Percentiles rank a stretch among this genome's conserved stretches.
These are phyloP conservation scores for Sturnira hondurensis DNA, from an alignment of 2,113 vertebrate species.

Conservation along the genomic window DNA sequence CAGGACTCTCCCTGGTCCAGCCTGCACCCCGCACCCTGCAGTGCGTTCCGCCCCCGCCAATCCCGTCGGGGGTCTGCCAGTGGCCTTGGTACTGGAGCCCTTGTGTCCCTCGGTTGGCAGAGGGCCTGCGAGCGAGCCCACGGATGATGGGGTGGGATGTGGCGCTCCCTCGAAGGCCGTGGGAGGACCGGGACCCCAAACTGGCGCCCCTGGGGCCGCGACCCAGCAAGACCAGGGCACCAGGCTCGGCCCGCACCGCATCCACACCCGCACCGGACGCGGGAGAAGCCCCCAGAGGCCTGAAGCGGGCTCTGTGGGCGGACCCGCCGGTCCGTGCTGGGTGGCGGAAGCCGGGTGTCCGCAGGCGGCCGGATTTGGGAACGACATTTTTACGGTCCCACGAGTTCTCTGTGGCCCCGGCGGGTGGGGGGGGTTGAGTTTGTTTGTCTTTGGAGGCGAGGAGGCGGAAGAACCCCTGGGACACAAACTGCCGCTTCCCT, in stretches of 20 bases:
- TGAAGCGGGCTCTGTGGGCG: not conserved
- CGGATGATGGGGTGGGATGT: fast-evolving
- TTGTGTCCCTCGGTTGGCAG: not conserved
- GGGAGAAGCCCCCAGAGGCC: not conserved
- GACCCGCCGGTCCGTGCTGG: not conserved
- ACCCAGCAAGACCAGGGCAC: not conserved
- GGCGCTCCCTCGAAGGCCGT: not conserved
- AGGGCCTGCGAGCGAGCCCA: not conserved
- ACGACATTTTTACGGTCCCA: constrained; percentile 25
- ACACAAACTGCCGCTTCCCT: constrained; percentile 50
- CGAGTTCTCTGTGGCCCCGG: not conserved
- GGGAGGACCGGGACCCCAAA: not conserved
- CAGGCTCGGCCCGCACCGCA: too few species aligned
- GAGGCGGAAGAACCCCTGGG: constrained; percentile 50
- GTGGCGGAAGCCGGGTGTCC: not conserved
- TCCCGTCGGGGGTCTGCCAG: fast-evolving
- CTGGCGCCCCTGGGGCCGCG: not conserved
- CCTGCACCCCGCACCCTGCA: not conserved
- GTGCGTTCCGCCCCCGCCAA: not conserved
- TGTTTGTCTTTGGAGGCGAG: constrained; percentile 23
- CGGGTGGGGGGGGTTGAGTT: not conserved
- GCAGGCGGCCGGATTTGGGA: constrained; percentile 31
- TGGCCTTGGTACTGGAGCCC: not conserved
- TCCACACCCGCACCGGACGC: not conserved
- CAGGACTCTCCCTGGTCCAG: not conserved